Base-by-base conservation (phyloP, 1,140 invertebrate genomes). In the Heliothis subflexa region DNA sequence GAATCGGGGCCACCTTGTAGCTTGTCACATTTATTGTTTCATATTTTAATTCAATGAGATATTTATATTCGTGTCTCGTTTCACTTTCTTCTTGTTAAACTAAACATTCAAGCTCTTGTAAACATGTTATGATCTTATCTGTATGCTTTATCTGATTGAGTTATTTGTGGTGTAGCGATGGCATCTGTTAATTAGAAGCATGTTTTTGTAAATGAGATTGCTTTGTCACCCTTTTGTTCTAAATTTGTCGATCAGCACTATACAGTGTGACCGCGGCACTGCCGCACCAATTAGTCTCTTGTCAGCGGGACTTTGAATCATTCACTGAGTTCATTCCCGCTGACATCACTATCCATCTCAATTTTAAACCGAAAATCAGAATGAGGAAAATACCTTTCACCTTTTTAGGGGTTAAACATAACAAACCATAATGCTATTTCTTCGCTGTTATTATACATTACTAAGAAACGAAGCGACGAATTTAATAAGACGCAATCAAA, bases 211-310 rank as follows among this genome's bases (percentile, higher is more conserved):
- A 28, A 70, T 14, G 66, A 4, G 21, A 70, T 28, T 0, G 14
- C 16, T 73, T 57, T 49, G 61, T 81, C 59, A 57, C 72, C 55
- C 57, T 16, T 74, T 73, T 73, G 71, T 73, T 74, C 55, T 49
- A 74, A 61, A 61, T 74, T 61, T 21, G 57, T 74, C 57, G 72
- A 61, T 74, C 57, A 21, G 52, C 72, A 49, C 55, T 61, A 74
- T 74, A 59, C 25, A 59, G 57, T 45, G 72, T 74, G 72, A 74
- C 62, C 45, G 28, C 45, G 72, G 40, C 16, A 61, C 33, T 61
- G 76, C 73, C 61, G 78, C 64, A 84, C 78, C 79, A 88, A 88
- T 88, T 86, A 88, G 80, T 84, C 78, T 83, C 66, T 84, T 80
- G 70, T 78, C 73, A 81, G 62, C 68, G 61, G 16, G 25, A 40